Percentiles rank a stretch among this genome's conserved stretches.
phyloP scores from a whole-genome alignment of 2,797 vertebrate genomes.

The Calcarius lapponicus region DNA sequence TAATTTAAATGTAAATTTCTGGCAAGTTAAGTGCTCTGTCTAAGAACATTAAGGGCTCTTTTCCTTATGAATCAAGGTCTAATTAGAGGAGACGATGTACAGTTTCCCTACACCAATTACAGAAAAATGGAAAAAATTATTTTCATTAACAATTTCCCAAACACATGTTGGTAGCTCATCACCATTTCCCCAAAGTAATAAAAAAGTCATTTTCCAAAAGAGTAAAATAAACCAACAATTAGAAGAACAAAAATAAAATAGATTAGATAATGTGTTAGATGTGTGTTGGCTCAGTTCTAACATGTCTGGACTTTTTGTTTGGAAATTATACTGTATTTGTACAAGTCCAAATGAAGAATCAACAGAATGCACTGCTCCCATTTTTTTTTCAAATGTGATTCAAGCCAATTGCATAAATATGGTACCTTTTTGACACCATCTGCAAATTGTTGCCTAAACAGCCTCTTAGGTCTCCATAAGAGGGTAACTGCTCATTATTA shows the following conservation, averaged over 20 bases:
- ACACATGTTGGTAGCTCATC: conserved; percentile 55
- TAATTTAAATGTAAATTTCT: conserved; percentile 85
- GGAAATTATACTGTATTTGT: conserved; percentile 65
- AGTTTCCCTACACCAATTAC: conserved; percentile 72
- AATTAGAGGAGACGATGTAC: conserved; percentile 72
- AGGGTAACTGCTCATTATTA: conserved; percentile 58
- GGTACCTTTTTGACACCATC: conserved; percentile 64
- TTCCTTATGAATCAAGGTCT: conserved; percentile 77
- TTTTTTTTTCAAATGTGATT: conserved; percentile 19
- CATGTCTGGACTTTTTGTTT: conserved; percentile 67
- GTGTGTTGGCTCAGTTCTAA: conserved; percentile 57
- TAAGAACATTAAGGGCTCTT: conserved; percentile 75
- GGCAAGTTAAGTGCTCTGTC: conserved; percentile 76
- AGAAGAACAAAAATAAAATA: conserved; percentile 70
- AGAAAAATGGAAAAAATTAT: conserved; percentile 71
- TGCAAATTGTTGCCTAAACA: conserved; percentile 61
- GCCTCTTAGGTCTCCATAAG: conserved; percentile 9
- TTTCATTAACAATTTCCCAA: conserved; percentile 65
- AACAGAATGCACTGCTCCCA: conserved; percentile 58
- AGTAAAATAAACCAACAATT: conserved; percentile 68
- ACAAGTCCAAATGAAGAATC: conserved; percentile 66
- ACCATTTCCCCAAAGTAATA: conserved; percentile 52
- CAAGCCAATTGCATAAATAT: conserved; percentile 66
- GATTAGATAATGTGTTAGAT: conserved; percentile 65
- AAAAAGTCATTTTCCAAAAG: conserved; percentile 56